Base-by-base conservation (phyloP, 2,113 vertebrate species). In the Rallus limicola region DNA sequence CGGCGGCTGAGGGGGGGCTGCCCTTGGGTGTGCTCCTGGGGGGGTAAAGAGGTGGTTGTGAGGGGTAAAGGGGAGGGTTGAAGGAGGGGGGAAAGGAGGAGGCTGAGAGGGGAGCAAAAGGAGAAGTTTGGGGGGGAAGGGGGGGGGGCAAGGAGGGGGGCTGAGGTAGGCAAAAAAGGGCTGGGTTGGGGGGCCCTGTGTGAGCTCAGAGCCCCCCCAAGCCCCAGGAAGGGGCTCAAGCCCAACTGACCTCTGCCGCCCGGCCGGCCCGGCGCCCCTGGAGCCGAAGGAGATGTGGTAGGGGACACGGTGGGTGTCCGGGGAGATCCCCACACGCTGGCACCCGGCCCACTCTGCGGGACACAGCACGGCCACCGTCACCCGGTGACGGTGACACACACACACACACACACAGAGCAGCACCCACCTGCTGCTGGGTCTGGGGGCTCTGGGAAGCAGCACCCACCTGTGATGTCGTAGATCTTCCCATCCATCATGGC, bases 391-490 rank as follows among this genome's bases (percentile, higher is more conserved):
- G 36, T 36, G 36, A 36, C 36, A 36, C 36, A 36, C 36, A 36
- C 36, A 9, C 36, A 36, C 36, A 36, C 36, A 36, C 36, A 36
- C 36, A 9, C 36, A 36, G 36, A 36, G 36, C 36, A 36, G 36
- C 36, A 36, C 38, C 42, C 14, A 15, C 14, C n/a, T n/a, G n/a
- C n/a, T n/a, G 13, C 14, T 15, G 14, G 5, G 11, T 2, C 9
- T 5, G 6, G 58, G 26, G 13, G 13, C 20, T 50, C 2, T 0
- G 4, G 20, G 26, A 6, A 6, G 26, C 28, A 16, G 20, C 97
- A 99, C 99, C 98, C 97, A 99, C 99, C 99, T 92, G 99, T 99
- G 79, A 99, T 99, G 86, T 99, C 99, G 85, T 99, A 99, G 74
- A 99, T 98, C 74, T 98, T 99, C 34, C 99, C 98, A 12, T 99